Base-by-base conservation (phyloP, 1,140 invertebrate genomes). In the Euura saliciscinereae region DNA sequence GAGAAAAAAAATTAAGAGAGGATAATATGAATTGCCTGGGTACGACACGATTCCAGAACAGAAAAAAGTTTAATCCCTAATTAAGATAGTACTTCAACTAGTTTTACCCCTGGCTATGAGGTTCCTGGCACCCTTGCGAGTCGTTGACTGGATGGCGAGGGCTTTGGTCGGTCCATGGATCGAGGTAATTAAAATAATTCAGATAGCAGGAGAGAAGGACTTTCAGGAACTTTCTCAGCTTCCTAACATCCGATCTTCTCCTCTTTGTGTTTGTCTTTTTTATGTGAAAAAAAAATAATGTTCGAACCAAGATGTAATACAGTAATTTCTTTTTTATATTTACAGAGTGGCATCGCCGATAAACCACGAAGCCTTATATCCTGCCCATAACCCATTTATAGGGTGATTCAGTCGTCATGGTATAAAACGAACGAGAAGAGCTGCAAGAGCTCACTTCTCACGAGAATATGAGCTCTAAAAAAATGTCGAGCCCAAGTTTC, bases 1-100 rank as follows among this genome's bases (percentile, higher is more conserved):
- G 28, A 28, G 28, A 28, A 28, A 28, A 28, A 28, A 28, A 28
- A 1, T 28, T 75, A 77, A 45, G 44, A 51, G 45, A 45, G 45
- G 13, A 45, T 51, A 69, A 28, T 28, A 28, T 28, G 28, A 28
- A 28, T 28, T 28, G 1, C 28, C 28, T 28, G 28, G 28, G 28
- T 28, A 28, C 28, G 28, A 28, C 28, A 28, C 28, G 28, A 28
- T 28, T 28, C 28, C 28, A 28, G 28, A 28, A 28, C 28, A 28
- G 28, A 28, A 28, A 28, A 28, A 28, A 28, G 28, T 28, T 28
- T 28, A 28, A 28, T 28, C 28, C 28, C 28, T 28, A 1, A 28
- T 28, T 28, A 1, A 28, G 28, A 28, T 28, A 28, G 1, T 28
- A 28, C 28, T 28, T 28, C 28, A 28, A 28, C 28, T 28, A 28